Evolutionary conservation across 2,113 vertebrate species (phyloP).

Genomic region (Verasper variegatus): DNA sequence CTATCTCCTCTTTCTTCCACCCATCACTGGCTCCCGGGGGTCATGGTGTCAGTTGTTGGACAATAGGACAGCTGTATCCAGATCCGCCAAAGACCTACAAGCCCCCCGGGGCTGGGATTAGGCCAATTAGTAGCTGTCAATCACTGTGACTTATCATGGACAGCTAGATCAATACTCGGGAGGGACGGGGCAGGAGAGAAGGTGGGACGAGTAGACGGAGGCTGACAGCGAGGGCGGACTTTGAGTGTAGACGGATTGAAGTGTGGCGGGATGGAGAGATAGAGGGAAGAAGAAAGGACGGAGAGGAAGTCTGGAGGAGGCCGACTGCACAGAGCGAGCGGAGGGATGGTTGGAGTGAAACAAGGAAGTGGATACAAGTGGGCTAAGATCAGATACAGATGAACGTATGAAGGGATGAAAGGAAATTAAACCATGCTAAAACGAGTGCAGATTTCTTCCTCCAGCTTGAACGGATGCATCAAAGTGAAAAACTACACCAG

Average conservation of each 20-base stretch:
- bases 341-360: background rate
- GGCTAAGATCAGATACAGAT: background rate
- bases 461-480: background rate
- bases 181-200: conserved; percentile 30
- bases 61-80: conserved; percentile 80
- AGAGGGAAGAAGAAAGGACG: conserved; percentile 1
- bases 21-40: conserved; percentile 43
- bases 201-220: background rate
- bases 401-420: background rate
- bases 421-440: background rate
- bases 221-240: background rate
- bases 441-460: background rate
- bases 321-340: background rate
- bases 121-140: conserved; percentile 78
- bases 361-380: background rate
- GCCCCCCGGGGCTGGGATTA: conserved; percentile 67
- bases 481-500: background rate
- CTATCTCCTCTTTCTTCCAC: conserved; percentile 9
- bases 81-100: conserved; percentile 60
- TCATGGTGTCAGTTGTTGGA: conserved; percentile 70
- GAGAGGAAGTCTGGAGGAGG: background rate
- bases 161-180: conserved; percentile 69
- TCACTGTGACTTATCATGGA: conserved; percentile 66
- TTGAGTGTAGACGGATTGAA: background rate
- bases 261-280: conserved; percentile 19